Evolutionary conservation across 2,888 invertebrate species (phyloP).

Genomic region (Achlya flavicornis): DNA sequence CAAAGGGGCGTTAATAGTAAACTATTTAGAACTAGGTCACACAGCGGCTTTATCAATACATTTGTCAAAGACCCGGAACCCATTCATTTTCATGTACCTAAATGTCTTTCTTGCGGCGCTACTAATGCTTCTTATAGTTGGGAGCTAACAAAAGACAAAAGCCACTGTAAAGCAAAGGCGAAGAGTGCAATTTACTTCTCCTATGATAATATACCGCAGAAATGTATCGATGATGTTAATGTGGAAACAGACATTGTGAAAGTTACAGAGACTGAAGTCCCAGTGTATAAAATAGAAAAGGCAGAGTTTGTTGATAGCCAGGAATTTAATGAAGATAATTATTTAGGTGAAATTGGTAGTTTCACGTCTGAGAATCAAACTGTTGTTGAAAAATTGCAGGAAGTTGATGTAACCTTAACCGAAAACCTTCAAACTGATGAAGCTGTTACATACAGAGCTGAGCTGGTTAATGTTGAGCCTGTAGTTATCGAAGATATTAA

Average conservation of each 20-base stretch:
- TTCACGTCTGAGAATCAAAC: conserved; percentile 64
- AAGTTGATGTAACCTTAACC: conserved; percentile 15
- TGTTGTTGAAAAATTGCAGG: conserved; percentile 49
- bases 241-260: conserved; percentile 43
- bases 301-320: conserved; percentile 72
- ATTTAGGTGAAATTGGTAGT: conserved; percentile 64
- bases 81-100: conserved; percentile 72
- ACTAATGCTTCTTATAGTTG: conserved; percentile 52
- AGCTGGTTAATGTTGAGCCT: conserved; percentile 28
- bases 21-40: conserved; percentile 69
- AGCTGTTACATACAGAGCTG: conserved; percentile 39
- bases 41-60: conserved; percentile 71
- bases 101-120: conserved; percentile 60
- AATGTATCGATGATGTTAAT: conserved; percentile 45
- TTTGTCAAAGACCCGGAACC: conserved; percentile 70
- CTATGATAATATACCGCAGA: conserved; percentile 61
- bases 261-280: conserved; percentile 53
- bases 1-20: conserved; percentile 29
- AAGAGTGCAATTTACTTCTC: conserved; percentile 52
- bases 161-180: conserved; percentile 28
- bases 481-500: conserved; percentile 40
- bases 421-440: conserved; percentile 17
- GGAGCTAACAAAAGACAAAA: conserved; percentile 42
- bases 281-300: conserved; percentile 53
- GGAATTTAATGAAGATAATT: conserved; percentile 76